Evolutionary conservation across 2,888 invertebrate genomes (phyloP), one percentile per base, ranked within the genome.

Genomic region (Gortyna flavago): DNA sequence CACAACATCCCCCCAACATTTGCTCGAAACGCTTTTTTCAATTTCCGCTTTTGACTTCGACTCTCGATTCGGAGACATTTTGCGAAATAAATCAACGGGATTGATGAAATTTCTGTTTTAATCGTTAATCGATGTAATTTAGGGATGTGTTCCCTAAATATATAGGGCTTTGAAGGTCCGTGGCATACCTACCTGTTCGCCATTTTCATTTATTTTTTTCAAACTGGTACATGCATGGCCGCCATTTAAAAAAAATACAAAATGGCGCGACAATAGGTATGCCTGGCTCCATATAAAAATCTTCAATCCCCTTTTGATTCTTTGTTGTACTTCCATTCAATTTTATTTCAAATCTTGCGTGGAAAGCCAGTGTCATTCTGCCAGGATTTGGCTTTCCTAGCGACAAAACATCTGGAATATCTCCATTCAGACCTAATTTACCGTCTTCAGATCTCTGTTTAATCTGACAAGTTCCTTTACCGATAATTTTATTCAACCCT

Each of bases 21-120:
- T 85, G 76, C 80, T 86, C 79, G 81, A 69, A 83, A 83, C 80
- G 80, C 72, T 87, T 87, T 90, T 91, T 91, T 89, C 91, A 90
- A 91, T 90, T 91, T 92, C 92, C 92, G 90, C 85, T 85, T 89
- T 89, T 80, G 71, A 70, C 78, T 80, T 78, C 61, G 64, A 35
- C 72, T 69, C 41, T 81, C 74, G 71, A 70, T 72, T 81, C 68
- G 32, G 72, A 80, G 77, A 83, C 73, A 80, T 85, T 86, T 84
- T 80, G 57, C 68, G 35, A 79, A 79, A 80, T 83, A 78, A 83
- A 80, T 89, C 82, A 79, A 76, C 73, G 29, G 59, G 61, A 61
- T 75, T 79, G 68, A 83, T 80, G 57, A 65, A 77, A 77, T 81
- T 77, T 79, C 64, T 74, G 38, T 77, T 79, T n/a, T 74, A 79